Evolutionary conservation across 1,140 invertebrate species (phyloP), one percentile per base, ranked within the genome.

Genomic region (Bactericera cockerelli): DNA sequence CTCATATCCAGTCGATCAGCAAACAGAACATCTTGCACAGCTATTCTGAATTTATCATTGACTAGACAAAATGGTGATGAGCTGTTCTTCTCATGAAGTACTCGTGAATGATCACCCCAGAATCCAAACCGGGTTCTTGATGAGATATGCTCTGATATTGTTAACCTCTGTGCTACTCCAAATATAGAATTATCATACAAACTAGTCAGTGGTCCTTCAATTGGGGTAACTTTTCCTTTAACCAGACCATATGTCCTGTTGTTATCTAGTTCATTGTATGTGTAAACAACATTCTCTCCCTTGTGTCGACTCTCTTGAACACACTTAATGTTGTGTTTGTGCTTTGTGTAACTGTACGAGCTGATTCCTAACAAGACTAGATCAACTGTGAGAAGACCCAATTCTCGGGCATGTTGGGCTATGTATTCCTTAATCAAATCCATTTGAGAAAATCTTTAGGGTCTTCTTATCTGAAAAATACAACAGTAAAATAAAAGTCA

Each of bases 1-100:
- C 87, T 84, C 73, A 88, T 75, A 65, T 88, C 84, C 72, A 88
- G 75, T 59, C 86, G 76, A 63, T 86, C 81, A 6, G 86, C 84
- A 26, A 77, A 75, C 42, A 87, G 67, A 1, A 84, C 79, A 71
- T 88, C 84, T 8, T 81, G 65, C 56, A 88, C 75, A 74, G 87
- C 84, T 36, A 87, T 78, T 59, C 75, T 74, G 55, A 77, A 70
- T 14, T 72, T 72, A 36, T 80, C 79, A 65, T 76, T 77, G 66
- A 73, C 75, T 31, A 89, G 68, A 38, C 78, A 78, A 71, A 89
- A 89, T 25, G 86, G 86, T 66, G 84, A 81, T 42, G 79, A 74
- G 67, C 86, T 84, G 66, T 77, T 81, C 1, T 83, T 76, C 64
- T 86, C 81, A 67, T 86, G 81, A 49, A 89, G 78, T 14, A 80